Evolutionary conservation across 2,113 vertebrate species (phyloP).

Genomic region (Ictalurus furcatus): DNA sequence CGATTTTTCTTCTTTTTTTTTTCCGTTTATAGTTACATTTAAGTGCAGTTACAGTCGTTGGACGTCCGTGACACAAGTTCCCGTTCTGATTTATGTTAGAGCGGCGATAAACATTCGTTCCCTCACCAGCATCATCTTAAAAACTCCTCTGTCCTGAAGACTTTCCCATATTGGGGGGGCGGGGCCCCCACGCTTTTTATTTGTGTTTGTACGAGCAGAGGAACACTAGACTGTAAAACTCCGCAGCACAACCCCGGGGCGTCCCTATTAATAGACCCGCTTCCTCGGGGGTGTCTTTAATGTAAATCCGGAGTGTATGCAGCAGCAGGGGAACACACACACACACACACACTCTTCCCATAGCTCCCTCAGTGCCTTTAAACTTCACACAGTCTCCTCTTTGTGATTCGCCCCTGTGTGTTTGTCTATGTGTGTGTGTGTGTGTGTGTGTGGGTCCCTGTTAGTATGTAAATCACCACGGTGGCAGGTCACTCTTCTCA

Average conservation of each 20-base stretch:
- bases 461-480: slow-evolving; percentile 41
- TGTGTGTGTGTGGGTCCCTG: slow-evolving; percentile 31
- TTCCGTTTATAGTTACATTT: background rate
- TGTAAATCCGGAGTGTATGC: slow-evolving; percentile 45
- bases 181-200: background rate
- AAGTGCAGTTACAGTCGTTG: background rate
- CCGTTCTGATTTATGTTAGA: background rate
- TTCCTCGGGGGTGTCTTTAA: slow-evolving; percentile 29
- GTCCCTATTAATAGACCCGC: background rate
- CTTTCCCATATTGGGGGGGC: background rate
- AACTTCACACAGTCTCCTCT: background rate
- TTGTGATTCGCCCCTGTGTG: background rate
- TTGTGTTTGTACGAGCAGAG: slow-evolving; percentile 5
- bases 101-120: background rate
- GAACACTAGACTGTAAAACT: slow-evolving; percentile 18
- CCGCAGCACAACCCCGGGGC: slow-evolving; percentile 6
- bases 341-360: slow-evolving; percentile 33
- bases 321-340: slow-evolving; percentile 42
- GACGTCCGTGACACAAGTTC: background rate
- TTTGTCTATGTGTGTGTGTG: background rate
- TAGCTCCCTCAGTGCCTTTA: background rate
- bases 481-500: slow-evolving; percentile 36
- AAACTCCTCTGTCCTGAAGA: background rate
- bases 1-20: too few relatives aligned
- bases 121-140: background rate